These are phyloP conservation scores for Silurus asotus DNA, from an alignment of 2,113 vertebrate genomes.

Conservation along the genomic window DNA sequence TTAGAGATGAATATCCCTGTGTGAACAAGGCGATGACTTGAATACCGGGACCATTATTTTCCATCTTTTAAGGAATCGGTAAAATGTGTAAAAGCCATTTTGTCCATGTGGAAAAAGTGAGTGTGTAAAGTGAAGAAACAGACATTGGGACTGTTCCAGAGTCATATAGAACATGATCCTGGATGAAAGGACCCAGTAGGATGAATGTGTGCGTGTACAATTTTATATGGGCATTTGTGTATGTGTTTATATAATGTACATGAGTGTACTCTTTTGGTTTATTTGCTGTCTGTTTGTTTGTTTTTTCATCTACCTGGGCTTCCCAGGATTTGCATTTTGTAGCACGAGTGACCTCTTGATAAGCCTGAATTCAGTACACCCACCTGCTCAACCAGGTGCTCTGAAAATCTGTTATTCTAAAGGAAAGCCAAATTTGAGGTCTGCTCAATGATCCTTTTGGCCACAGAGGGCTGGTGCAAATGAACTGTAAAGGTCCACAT, in stretches of 20 bases:
- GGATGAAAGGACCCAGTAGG: slow-evolving; percentile 42
- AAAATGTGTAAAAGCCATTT: slow-evolving; percentile 59
- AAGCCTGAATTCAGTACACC: slow-evolving; percentile 16
- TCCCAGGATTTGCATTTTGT: background rate
- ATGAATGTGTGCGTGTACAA: slow-evolving; percentile 17
- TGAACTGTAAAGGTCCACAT: slow-evolving; percentile 37
- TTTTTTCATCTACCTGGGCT: background rate
- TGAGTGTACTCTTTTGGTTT: slow-evolving; percentile 8
- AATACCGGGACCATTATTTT: slow-evolving; percentile 53
- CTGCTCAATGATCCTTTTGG: slow-evolving; percentile 40
- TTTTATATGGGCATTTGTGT: slow-evolving; percentile 30
- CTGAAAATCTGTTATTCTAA: slow-evolving; percentile 31
- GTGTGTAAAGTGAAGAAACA: slow-evolving; percentile 56
- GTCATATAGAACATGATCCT: slow-evolving; percentile 60
- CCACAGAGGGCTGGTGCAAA: slow-evolving; percentile 34
- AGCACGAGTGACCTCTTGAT: slow-evolving; percentile 16
- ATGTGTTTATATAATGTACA: slow-evolving; percentile 16
- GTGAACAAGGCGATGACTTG: slow-evolving; percentile 53
- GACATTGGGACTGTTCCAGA: slow-evolving; percentile 51
- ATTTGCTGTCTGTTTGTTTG: background rate
- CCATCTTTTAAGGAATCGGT: slow-evolving; percentile 53
- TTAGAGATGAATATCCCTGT: slow-evolving; percentile 55
- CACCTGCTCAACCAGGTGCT: slow-evolving; percentile 46
- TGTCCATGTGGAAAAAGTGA: slow-evolving; percentile 49
- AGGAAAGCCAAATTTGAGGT: slow-evolving; percentile 17